phyloP scores from a whole-genome alignment of 2,888 invertebrate genomes.

The Cremastinae sp. region DNA sequence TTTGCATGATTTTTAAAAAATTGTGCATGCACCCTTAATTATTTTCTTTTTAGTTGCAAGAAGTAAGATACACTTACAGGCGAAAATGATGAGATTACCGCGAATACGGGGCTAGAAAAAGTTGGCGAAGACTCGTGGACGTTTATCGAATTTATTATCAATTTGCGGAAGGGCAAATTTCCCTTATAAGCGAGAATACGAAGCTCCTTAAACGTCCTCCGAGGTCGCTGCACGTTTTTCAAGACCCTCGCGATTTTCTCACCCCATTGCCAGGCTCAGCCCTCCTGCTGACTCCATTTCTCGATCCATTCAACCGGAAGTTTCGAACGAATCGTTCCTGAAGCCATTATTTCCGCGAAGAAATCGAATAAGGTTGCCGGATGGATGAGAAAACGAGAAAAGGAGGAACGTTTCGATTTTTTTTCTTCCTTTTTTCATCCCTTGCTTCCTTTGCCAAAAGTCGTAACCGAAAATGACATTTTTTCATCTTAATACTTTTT shows the following conservation, averaged over 20 bases:
- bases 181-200: conserved; percentile 43
- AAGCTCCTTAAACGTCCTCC: conserved; percentile 10
- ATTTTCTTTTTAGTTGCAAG: too few relatives aligned
- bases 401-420: conserved; percentile 61
- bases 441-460: too few relatives aligned
- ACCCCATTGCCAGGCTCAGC: conserved; percentile 27
- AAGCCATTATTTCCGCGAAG: conserved; percentile 79
- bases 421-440: neutral
- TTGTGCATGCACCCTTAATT: too few relatives aligned
- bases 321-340: conserved; percentile 78
- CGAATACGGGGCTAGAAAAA: neutral
- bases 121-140: conserved; percentile 14
- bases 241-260: conserved; percentile 27
- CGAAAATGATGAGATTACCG: neutral
- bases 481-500: too few relatives aligned
- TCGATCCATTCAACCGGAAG: conserved; percentile 77
- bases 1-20: too few relatives aligned
- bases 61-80: too few relatives aligned
- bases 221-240: conserved; percentile 50
- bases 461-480: neutral
- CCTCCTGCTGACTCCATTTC: conserved; percentile 75
- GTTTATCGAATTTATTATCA: conserved; percentile 80
- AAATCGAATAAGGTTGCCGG: conserved; percentile 68
- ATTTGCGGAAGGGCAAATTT: conserved; percentile 78
- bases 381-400: conserved; percentile 65